A percentile compares a stretch with the other conserved stretches of the same genome.
Conservation (phyloP, 2,113 vertebrate genomes). For the Turnix velox region DNA sequence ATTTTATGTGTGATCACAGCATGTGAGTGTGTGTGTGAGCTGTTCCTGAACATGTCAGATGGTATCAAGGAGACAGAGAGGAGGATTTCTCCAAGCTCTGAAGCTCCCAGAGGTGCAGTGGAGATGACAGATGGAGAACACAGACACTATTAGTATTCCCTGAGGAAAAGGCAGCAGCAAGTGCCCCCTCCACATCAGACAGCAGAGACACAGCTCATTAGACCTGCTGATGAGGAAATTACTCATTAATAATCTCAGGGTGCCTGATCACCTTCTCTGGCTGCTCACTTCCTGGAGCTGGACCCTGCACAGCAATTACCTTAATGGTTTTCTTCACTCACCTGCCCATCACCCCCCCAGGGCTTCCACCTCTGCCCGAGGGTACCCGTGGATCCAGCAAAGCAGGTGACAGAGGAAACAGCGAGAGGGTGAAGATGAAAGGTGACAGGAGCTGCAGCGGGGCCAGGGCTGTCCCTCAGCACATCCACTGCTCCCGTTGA, state of each 20-base stretch:
- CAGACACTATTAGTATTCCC: background rate
- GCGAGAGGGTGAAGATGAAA: fast-evolving
- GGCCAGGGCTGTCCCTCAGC: fast-evolving
- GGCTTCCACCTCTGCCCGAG: background rate
- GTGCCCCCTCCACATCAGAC: background rate
- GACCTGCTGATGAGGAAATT: background rate
- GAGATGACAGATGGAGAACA: background rate
- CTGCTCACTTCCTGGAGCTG: background rate
- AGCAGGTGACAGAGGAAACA: fast-evolving
- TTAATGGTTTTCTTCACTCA: background rate
- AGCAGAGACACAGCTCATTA: background rate
- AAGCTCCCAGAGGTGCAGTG: background rate
- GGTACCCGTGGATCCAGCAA: background rate
- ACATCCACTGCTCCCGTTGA: background rate
- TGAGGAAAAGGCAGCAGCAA: background rate
- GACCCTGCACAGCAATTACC: background rate
- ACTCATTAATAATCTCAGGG: background rate
- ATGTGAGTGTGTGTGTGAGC: background rate
- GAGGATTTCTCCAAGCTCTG: background rate
- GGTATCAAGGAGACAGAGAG: background rate
- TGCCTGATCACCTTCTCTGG: background rate
- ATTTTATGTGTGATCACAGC: background rate
- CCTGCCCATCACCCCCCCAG: background rate
- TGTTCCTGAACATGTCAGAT: background rate
- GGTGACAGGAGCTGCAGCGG: background rate